phyloP scores from a whole-genome alignment of 2,797 vertebrate species.

The Danio kyathit region DNA sequence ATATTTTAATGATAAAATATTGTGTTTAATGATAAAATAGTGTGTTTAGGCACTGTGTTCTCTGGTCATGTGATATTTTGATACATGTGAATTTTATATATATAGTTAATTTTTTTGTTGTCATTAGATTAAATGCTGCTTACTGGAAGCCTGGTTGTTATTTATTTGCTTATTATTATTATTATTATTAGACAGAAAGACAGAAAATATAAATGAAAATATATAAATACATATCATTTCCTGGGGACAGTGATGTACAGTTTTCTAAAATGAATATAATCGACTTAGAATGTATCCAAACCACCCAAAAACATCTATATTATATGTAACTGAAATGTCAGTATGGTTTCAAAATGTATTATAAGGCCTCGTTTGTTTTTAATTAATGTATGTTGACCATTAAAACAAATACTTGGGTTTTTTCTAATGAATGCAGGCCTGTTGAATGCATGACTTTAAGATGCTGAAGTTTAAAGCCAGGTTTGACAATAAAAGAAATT shows the following conservation, averaged over 20 bases:
- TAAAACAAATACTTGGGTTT: not conserved
- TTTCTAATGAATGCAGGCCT: conserved; percentile 5
- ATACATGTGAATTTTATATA: not conserved
- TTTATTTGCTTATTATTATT: too few relatives aligned
- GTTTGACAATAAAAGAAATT: not conserved
- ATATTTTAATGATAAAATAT: not conserved
- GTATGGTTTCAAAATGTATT: not conserved
- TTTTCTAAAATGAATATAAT: not conserved
- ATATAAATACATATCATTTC: not conserved
- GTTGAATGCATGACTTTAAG: conserved; percentile 4
- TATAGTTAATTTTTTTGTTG: too few relatives aligned
- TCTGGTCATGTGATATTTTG: not conserved
- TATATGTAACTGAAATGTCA: not conserved
- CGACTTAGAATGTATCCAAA: not conserved
- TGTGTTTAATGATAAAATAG: not conserved
- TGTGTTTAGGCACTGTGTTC: not conserved
- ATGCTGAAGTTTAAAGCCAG: not conserved
- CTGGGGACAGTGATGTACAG: not conserved
- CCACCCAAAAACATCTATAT: not conserved
- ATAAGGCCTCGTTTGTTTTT: not conserved
- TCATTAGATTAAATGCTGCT: not conserved
- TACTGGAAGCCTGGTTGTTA: not conserved
- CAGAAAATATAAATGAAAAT: not conserved
- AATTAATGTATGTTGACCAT: not conserved
- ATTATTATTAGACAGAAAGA: too few relatives aligned